These are phyloP conservation scores for Cairina moschata DNA, from an alignment of 2,113 vertebrate genomes.

Conservation along the genomic window DNA sequence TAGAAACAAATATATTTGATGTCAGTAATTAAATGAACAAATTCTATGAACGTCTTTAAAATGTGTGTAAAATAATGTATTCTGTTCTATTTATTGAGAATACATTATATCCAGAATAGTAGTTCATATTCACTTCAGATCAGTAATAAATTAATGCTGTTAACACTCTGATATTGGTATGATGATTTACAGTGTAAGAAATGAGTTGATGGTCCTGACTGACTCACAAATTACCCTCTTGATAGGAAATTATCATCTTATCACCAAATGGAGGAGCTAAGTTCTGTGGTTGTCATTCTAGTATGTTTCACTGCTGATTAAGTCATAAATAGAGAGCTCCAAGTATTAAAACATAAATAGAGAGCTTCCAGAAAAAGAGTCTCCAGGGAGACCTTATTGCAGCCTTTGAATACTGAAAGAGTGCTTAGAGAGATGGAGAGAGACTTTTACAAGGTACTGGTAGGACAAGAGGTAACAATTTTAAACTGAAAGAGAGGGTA, in stretches of 20 bases:
- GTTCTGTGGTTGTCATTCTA: background rate
- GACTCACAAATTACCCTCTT: background rate
- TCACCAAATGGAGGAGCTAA: background rate
- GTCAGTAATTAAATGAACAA: background rate
- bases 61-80: background rate
- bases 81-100: background rate
- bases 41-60: background rate
- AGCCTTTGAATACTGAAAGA: background rate
- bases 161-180: background rate
- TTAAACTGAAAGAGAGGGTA: background rate
- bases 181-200: background rate
- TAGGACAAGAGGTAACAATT: background rate
- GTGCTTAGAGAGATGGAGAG: background rate
- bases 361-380: background rate
- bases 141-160: background rate
- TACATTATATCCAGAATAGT: background rate
- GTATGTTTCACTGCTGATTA: background rate
- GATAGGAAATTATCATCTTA: background rate
- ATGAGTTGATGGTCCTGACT: background rate
- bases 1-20: background rate
- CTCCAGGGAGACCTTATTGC: background rate
- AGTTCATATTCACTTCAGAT: background rate
- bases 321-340: background rate
- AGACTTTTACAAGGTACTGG: background rate
- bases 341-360: background rate